Percentiles rank a stretch among this genome's conserved stretches.
These are phyloP conservation scores for Herpetotheres cachinnans DNA, from an alignment of 2,113 vertebrate genomes.

Conservation along the genomic window DNA sequence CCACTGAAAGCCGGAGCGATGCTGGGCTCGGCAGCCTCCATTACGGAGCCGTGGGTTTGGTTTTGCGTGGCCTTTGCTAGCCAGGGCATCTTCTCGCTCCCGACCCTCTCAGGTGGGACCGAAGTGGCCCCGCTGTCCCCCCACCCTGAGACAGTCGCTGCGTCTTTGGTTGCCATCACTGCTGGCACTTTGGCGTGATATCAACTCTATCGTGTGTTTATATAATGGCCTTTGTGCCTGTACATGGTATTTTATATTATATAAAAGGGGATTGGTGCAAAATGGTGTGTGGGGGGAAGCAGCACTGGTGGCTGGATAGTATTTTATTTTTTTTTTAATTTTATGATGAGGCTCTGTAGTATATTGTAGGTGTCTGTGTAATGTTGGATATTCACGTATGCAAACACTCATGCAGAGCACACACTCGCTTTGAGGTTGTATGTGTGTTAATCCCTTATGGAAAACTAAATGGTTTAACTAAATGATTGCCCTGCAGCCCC, in stretches of 20 bases:
- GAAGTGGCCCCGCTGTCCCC: background rate
- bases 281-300: constrained; percentile 44
- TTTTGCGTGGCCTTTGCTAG: background rate
- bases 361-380: constrained; percentile 4
- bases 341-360: background rate
- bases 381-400: constrained; percentile 35
- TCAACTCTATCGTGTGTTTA: background rate
- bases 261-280: constrained; percentile 63
- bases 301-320: background rate
- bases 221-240: constrained; percentile 69
- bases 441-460: constrained; percentile 42
- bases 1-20: background rate
- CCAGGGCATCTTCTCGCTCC: background rate
- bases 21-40: constrained; percentile 17
- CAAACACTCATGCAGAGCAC: background rate
- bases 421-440: background rate
- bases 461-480: constrained; percentile 50
- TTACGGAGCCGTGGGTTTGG: background rate
- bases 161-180: background rate
- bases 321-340: background rate
- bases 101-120: background rate
- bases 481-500: constrained; percentile 28
- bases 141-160: background rate
- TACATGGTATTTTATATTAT: constrained; percentile 72
- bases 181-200: background rate